These are phyloP conservation scores for Argynnis bischoffii DNA, from an alignment of 2,888 invertebrate species.

Conservation along the genomic window DNA sequence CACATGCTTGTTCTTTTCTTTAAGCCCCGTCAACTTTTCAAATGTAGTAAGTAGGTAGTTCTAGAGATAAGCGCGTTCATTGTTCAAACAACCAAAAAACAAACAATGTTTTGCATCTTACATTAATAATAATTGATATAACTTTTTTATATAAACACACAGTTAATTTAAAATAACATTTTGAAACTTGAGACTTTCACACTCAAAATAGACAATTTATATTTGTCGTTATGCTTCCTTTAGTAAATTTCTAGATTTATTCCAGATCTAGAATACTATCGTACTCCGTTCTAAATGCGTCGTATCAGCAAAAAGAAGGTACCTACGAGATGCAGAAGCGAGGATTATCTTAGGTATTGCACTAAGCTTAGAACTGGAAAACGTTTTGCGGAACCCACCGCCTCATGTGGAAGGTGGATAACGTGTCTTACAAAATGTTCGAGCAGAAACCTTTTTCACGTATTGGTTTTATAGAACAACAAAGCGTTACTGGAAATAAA, in stretches of 20 bases:
- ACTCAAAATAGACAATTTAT: too few relatives aligned
- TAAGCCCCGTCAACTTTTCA: too few relatives aligned
- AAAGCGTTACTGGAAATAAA: slow-evolving; percentile 40
- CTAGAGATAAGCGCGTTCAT: too few relatives aligned
- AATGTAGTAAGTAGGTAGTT: too few relatives aligned
- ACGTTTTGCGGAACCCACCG: slow-evolving; percentile 48
- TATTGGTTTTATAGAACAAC: slow-evolving; percentile 41
- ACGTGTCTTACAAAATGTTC: slow-evolving; percentile 47
- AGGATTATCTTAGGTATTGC: slow-evolving; percentile 62
- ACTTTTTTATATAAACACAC: not conserved
- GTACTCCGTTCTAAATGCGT: slow-evolving; percentile 28
- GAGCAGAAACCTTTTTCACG: slow-evolving; percentile 40
- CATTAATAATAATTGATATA: too few relatives aligned
- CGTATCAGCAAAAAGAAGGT: slow-evolving; percentile 37
- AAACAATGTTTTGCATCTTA: too few relatives aligned
- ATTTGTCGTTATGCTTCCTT: too few relatives aligned
- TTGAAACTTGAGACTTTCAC: not conserved
- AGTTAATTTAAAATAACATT: not conserved
- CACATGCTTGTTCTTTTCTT: too few relatives aligned
- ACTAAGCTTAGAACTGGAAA: slow-evolving; percentile 53
- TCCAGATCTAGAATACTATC: slow-evolving; percentile 16
- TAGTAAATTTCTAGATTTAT: slow-evolving; percentile 2
- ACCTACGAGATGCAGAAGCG: slow-evolving; percentile 54
- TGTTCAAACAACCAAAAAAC: too few relatives aligned
- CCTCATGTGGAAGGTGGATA: slow-evolving; percentile 48